These are phyloP conservation scores for Conus canariensis DNA, from an alignment of 2,888 invertebrate genomes.

Conservation along the genomic window DNA sequence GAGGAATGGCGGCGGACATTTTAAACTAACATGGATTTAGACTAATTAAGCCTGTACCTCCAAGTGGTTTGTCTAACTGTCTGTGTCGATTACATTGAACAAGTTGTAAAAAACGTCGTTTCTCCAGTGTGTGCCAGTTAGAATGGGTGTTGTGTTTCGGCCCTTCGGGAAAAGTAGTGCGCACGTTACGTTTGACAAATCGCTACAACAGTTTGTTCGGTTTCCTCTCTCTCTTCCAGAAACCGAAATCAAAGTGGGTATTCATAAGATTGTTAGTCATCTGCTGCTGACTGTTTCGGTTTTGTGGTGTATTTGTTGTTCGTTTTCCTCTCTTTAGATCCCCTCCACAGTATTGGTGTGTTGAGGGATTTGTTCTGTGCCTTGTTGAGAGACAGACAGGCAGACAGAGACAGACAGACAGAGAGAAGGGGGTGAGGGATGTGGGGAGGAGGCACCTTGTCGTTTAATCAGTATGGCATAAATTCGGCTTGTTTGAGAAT, in stretches of 20 bases:
- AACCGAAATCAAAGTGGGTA: no score
- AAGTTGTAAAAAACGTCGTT: constrained; percentile 18
- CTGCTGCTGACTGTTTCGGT: neutral
- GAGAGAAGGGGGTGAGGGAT: neutral
- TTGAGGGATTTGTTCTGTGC: neutral
- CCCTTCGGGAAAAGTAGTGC: no score
- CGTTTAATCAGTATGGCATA: no score
- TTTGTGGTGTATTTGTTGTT: neutral
- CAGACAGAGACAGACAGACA: neutral
- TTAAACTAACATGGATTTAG: neutral
- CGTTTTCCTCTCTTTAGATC: neutral
- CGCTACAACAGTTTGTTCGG: no score
- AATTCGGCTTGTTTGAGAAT: no score
- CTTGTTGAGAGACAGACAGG: neutral
- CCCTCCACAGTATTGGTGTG: neutral
- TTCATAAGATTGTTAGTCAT: neutral
- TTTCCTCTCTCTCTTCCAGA: no score
- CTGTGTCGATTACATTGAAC: neutral
- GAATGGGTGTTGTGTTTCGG: neutral
- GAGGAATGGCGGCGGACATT: neutral
- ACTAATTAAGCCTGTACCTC: neutral
- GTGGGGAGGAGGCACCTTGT: no score
- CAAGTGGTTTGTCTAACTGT: constrained; percentile 13
- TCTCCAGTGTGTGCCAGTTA: neutral
- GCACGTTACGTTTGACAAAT: no score